Evolutionary conservation across 2,797 vertebrate species (phyloP).

Genomic region (Coendou prehensilis): DNA sequence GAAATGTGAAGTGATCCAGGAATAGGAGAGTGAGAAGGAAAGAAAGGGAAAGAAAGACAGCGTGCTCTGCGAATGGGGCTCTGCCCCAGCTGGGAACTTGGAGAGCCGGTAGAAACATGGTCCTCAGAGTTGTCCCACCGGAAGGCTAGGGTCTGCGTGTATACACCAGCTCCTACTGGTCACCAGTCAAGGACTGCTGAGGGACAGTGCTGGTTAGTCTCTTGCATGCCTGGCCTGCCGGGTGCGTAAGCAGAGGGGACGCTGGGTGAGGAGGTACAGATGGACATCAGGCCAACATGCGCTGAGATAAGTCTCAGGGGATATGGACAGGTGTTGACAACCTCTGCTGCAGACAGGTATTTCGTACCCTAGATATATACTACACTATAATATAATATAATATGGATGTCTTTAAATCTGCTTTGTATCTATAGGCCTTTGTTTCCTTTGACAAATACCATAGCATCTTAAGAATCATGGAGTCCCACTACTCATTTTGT

Average conservation of each 20-base stretch:
- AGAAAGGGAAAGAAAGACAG: background rate
- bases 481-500: background rate
- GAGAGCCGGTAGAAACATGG: background rate
- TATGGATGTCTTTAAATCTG: background rate
- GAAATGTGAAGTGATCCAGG: constrained; percentile 22
- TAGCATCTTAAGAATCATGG: background rate
- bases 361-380: background rate
- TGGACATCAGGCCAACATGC: background rate
- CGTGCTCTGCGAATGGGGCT: background rate
- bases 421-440: background rate
- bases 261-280: background rate
- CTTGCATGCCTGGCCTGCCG: background rate
- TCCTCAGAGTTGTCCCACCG: background rate
- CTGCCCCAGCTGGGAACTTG: background rate
- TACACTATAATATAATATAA: background rate
- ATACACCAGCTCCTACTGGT: background rate
- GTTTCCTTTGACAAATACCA: constrained; percentile 43
- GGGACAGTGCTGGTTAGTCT: background rate
- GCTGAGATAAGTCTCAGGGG: background rate
- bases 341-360: background rate
- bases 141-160: background rate
- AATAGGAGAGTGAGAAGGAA: background rate
- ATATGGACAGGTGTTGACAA: background rate
- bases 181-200: background rate
- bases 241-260: background rate